Evolutionary conservation across 1,140 invertebrate genomes (phyloP), one percentile per base, ranked within the genome.

Genomic region (Vanessa atalanta): DNA sequence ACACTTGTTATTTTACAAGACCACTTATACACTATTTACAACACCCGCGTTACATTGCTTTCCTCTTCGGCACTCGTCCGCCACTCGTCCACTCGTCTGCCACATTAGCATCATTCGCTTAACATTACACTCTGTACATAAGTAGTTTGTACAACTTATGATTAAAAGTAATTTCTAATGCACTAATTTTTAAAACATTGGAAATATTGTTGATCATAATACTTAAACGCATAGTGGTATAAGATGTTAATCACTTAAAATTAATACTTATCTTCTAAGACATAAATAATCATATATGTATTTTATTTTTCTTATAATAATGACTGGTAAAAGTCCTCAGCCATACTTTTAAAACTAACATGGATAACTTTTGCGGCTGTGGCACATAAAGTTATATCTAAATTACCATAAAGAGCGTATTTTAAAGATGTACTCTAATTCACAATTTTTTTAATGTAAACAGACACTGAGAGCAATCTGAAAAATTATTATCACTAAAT

Each of bases 171-270:
- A 79, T 71, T 66, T 68, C 85, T 90, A 90, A 87, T 66, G 83
- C 83, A 82, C 83, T 88, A 88, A 77, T 75, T 83, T 82, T 88
- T 83, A 88, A 91, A 89, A 90, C 85, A 89, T 89, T 92, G 88
- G 88, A 92, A 91, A 91, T 88, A 88, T 86, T 89, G 78, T 89
- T 89, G 87, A 90, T 89, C 86, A 86, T 90, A 91, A 87, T 89
- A 91, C 88, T 92, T 91, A 90, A 87, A 90, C 82, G 77, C 84
- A 85, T 88, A 90, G 82, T 89, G 88, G 85, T 92, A 88, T 90
- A 90, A 90, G 88, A 87, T 76, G 83, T 87, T 89, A 90, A 89
- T 90, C 85, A 88, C 89, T 90, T 91, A 90, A 75, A 60, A 51
- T 85, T 89, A 89, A 78, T 84, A 84, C 85, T 86, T 89, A 89